phyloP scores from a whole-genome alignment of 2,888 invertebrate genomes.

The Melitaea athalia region DNA sequence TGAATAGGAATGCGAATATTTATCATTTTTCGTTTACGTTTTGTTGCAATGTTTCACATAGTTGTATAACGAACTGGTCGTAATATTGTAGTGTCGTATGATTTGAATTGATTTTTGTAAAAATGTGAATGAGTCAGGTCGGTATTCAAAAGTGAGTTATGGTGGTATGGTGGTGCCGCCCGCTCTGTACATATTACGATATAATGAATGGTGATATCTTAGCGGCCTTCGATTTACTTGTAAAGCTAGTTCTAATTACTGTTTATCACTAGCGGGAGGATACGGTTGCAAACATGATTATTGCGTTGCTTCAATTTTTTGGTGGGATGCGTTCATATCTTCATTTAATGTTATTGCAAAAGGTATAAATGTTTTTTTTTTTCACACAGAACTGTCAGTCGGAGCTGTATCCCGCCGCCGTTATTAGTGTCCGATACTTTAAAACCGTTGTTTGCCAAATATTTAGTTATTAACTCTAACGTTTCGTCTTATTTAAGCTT shows the following conservation, averaged over 20 bases:
- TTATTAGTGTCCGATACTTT: conserved; percentile 21
- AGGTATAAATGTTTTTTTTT: background rate
- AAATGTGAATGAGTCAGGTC: background rate
- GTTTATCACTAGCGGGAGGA: conserved; percentile 31
- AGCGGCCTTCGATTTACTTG: conserved; percentile 82
- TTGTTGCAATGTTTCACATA: conserved; percentile 1
- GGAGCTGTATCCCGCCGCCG: conserved; percentile 30
- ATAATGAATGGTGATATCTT: conserved; percentile 81
- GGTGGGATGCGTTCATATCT: conserved; percentile 28
- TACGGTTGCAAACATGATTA: conserved; percentile 20
- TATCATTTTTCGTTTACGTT: background rate
- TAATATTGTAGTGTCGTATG: conserved; percentile 5
- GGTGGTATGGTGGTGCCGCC: conserved; percentile 41
- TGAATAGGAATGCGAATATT: background rate
- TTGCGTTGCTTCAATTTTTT: background rate
- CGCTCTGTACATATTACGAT: conserved; percentile 70
- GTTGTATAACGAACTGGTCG: background rate
- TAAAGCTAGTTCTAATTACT: conserved; percentile 77
- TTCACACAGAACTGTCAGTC: background rate
- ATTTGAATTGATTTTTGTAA: background rate
- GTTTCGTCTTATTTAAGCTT: conserved; percentile 57
- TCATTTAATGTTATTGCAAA: no score
- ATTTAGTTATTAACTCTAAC: conserved; percentile 64
- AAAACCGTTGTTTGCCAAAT: conserved; percentile 68
- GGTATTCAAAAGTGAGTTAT: conserved; percentile 2